Conservation (phyloP, 2,797 vertebrate species). For the Thamnophis elegans region DNA sequence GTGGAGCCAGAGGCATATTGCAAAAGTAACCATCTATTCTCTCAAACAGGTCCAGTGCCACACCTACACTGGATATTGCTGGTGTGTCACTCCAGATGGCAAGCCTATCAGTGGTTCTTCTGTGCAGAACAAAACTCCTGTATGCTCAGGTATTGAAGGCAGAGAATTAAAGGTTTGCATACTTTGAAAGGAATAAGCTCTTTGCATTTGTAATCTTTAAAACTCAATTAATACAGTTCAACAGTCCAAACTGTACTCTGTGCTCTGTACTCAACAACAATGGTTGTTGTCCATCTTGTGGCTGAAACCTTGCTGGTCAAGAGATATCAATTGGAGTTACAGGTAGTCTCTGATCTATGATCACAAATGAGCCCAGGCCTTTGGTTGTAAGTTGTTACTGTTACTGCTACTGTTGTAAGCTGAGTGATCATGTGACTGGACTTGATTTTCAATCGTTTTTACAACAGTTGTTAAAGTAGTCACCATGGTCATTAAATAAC, state of each 20-base stretch:
- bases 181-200: constrained; percentile 8
- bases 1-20: not conserved
- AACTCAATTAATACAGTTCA: not conserved
- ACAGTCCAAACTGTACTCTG: not conserved
- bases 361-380: not conserved
- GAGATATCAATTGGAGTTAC: not conserved
- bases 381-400: not conserved
- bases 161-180: constrained; percentile 23
- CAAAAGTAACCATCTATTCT: constrained; percentile 51
- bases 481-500: not conserved
- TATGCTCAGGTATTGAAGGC: constrained; percentile 95
- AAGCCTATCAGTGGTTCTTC: constrained; percentile 98
- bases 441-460: not conserved
- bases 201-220: not conserved
- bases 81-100: constrained; percentile 95
- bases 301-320: not conserved
- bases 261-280: too few species aligned
- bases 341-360: not conserved
- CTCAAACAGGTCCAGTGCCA: constrained; percentile 93
- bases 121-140: constrained; percentile 96
- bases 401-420: not conserved
- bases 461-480: not conserved
- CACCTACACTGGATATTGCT: constrained; percentile 97
- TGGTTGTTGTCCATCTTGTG: not conserved
- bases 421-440: not conserved